Evolutionary conservation across 37 sponge, comb jelly and placozoan genomes (phyloP), one percentile per base, ranked within the genome.

Genomic region (Beroe ovata): DNA sequence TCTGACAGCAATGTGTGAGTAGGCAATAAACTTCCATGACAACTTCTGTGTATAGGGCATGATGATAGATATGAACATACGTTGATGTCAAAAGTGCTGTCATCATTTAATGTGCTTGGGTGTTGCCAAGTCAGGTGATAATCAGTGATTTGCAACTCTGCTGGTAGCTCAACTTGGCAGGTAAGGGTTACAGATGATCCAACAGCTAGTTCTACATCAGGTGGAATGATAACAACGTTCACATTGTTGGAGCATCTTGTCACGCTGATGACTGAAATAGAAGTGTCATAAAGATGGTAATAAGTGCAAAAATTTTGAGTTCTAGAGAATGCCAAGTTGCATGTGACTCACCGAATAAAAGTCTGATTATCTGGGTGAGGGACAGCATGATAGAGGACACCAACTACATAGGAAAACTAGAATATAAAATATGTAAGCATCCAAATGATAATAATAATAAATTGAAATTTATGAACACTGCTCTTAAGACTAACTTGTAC

Each of bases 151-250:
- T n/a, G n/a, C n/a, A n/a, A n/a, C n/a, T n/a, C n/a, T n/a, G 6
- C 6, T 47, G 20, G 20, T 34, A 34, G 14, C 34, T 34, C 69
- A 29, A 66, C 11, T 14, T 18, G 29, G 69, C 69, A 66, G 14
- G 69, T 66, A 14, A 66, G 34, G 4, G 69, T 66, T 26, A 66
- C 69, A 29, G 69, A 66, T 11, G 25, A 25, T 66, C 69, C 69
- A 14, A 66, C 36, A 34, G 69, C 18, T 11, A 66, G 69, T 30
- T 66, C 69, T 32, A 29, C 34, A 18, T 66, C 69, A 29, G 69
- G 8, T 26, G 69, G 69, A 11, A 32, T 8, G 18, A 66, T 30
- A 34, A 34, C 35, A 33, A 66, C 69, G 3, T 66, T 37, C 36
- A 66, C 36, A 6, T 33, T 26, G 3, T 8, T 18, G 34, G 6